Base-by-base conservation (phyloP, 2,888 invertebrate species). In the Phalangium opilio region DNA sequence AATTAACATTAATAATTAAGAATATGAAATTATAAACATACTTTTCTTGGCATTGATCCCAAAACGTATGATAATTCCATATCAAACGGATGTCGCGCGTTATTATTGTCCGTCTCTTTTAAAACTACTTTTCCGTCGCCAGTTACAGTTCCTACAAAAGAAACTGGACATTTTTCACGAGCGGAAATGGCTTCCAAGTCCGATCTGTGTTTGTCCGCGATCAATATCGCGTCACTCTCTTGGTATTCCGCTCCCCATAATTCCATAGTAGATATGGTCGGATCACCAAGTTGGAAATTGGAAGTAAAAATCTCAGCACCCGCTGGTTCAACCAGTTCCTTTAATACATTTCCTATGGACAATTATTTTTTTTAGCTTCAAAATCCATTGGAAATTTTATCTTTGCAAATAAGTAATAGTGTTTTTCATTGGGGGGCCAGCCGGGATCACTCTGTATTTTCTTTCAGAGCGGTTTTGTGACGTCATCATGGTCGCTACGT, bases 221-320 rank as follows among this genome's bases (percentile, higher is more conserved):
- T 83, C 2, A 98, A 70, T 52, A 93, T 71, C 0, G 95, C 96
- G 62, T 95, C 79, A 58, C 85, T 91, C 67, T 95, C 93, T 65
- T 95, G 95, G 65, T 95, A 96, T 65, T 96, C 96, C 0, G 96
- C 96, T 0, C 93, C 95, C 96, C 96, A 98, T 2, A 98, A 68
- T 63, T 98, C 96, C 50, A 95, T 68, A 0, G 85, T 79, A 45
- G 82, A 90, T 45, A 96, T 80, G 3, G 91, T 95, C 0, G 89
- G 85, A 70, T 98, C 96, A 1, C 95, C 96, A 21, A 96, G 70
- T 55, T 85, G 80, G 63, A 93, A 91, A 61, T 78, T 76, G 50
- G 81, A 77, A 0, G 84, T 80, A 61, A 82, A 83, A 50, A 96
- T 87, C 0, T 86, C 75, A 0, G 93, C 96, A 1, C 96, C 96